phyloP scores from a whole-genome alignment of 2,113 vertebrate species.

The Oxyruncus cristatus region DNA sequence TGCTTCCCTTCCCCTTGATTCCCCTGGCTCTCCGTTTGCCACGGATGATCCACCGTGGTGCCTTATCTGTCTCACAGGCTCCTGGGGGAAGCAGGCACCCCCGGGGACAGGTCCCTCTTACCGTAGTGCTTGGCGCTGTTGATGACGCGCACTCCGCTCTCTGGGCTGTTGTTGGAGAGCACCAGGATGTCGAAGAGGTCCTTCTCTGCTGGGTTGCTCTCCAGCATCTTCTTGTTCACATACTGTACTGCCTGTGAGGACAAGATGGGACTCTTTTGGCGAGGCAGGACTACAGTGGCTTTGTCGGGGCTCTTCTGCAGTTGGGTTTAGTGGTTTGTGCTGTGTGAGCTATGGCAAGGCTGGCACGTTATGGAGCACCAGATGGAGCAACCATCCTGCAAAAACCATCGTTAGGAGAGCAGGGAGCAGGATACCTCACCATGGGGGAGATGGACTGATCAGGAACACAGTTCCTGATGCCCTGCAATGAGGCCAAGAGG shows the following conservation, averaged over 20 bases:
- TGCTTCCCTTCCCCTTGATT: neutral
- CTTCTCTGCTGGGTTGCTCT: conserved; percentile 66
- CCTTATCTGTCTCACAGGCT: neutral
- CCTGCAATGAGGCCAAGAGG: neutral
- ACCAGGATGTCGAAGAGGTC: conserved; percentile 79
- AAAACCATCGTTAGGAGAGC: neutral
- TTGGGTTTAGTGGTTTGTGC: neutral
- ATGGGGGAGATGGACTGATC: neutral
- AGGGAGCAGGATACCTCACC: neutral
- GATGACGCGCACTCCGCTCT: conserved; percentile 62
- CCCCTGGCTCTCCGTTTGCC: neutral
- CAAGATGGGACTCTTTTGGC: neutral
- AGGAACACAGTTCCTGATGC: neutral
- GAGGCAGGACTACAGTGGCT: neutral
- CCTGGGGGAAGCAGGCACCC: neutral
- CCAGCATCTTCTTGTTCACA: conserved; percentile 75
- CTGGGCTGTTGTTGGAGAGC: conserved; percentile 73
- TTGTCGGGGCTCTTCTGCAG: neutral
- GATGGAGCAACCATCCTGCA: neutral
- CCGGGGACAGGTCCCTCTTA: neutral
- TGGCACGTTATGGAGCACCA: neutral
- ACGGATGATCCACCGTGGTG: neutral
- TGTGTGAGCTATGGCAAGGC: neutral
- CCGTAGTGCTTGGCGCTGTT: conserved; percentile 74
- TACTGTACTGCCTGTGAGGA: conserved; percentile 68